Percentiles rank a stretch among this genome's conserved stretches.
phyloP scores from a whole-genome alignment of 2,888 invertebrate species.

The Patella caerulea region DNA sequence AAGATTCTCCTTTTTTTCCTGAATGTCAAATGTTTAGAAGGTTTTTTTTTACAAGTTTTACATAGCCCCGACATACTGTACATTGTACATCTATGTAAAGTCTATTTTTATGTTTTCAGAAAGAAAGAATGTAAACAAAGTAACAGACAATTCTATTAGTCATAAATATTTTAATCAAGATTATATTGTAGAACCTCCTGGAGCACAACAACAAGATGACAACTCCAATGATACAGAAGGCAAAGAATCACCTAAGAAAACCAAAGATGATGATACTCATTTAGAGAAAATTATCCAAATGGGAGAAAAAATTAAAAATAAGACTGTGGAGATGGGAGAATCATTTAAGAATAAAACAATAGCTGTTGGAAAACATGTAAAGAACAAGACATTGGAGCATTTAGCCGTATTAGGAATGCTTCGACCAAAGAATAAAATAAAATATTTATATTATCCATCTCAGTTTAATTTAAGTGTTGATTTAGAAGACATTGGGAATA shows the following conservation, averaged over 20 bases:
- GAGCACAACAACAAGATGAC: not conserved
- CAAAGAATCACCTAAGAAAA: not conserved
- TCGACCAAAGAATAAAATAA: conserved; percentile 42
- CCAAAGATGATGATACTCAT: not conserved
- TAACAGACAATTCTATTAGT: no score
- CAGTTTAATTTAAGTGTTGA: conserved; percentile 56
- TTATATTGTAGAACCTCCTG: no score
- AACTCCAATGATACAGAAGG: not conserved
- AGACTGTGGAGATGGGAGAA: conserved; percentile 47
- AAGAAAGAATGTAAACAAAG: no score
- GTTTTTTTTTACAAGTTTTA: no score
- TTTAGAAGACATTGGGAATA: conserved; percentile 56
- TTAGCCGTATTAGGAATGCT: conserved; percentile 56
- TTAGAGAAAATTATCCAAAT: not conserved
- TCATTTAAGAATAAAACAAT: conserved; percentile 53
- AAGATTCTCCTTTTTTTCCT: no score
- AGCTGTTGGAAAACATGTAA: conserved; percentile 49
- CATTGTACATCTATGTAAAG: no score
- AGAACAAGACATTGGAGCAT: conserved; percentile 62
- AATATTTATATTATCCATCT: conserved; percentile 46
- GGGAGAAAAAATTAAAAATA: conserved; percentile 30
- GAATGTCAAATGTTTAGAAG: no score
- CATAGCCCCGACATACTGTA: no score
- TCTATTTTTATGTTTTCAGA: no score
- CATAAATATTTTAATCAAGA: no score